Base-by-base conservation (phyloP, 2,888 invertebrate genomes). In the Pheosia gnoma region DNA sequence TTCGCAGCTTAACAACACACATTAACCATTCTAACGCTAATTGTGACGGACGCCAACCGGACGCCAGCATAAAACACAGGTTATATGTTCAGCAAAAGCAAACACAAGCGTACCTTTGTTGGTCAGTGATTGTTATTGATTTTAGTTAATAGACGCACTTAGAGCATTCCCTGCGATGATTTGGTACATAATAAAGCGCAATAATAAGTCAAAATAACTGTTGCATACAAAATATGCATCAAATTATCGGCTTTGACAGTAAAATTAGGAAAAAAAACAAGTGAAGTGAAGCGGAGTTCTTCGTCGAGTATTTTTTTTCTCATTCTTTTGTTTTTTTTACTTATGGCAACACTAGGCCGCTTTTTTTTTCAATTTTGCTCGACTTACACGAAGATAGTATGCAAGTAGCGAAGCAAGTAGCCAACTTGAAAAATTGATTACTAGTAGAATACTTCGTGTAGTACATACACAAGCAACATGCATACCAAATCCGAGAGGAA, bases 41-140 rank as follows among this genome's bases (percentile, higher is more conserved):
- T 86, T 89, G 81, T 91, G 90, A 89, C 90, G 89, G 94, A 94
- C 94, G 94, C 94, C 90, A 93, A 92, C 91, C 92, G 93, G 93
- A 94, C 94, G 93, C 94, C 84, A 89, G 87, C 86, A 88, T 88
- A 87, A 91, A 90, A 91, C 92, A 93, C 91, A 94, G 93, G 93
- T 93, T 93, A 93, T 90, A 90, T 80, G 85, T 85, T 84, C 79
- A 81, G 84, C 81, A 84, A 90, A 90, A 88, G 90, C 92, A 91
- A 92, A 93, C 92, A 93, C 87, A 90, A 94, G 94, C 93, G 93
- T 94, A 94, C 94, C 94, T 94, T 94, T 94, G 93, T 93, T 93
- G 89, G 89, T 89, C 89, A 89, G 87, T 87, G 92, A 90, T 91
- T 92, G 88, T 88, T 94, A 94, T 94, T 89, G 94, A 94, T 94